Base-by-base conservation (phyloP, 2,888 invertebrate genomes). In the Drosophila planitibia region DNA sequence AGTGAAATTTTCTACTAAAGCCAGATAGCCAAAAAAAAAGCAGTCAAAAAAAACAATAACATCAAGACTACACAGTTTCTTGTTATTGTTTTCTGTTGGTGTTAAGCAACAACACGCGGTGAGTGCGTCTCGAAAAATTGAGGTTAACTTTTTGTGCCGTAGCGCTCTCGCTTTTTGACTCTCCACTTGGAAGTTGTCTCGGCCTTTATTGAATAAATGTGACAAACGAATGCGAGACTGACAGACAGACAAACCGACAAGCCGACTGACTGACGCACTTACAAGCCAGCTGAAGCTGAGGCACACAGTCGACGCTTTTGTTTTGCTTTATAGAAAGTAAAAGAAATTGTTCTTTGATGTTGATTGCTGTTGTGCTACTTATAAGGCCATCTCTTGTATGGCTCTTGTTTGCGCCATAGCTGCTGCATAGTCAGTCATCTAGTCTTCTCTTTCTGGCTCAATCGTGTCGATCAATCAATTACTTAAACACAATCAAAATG, bases 121-220 rank as follows among this genome's bases (percentile, higher is more conserved):
- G 86, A 84, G 88, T 85, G 85, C 88, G 88, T 87, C 81, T 82
- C 74, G 76, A 84, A 68, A 69, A 70, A 85, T 90, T 90, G 85
- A 85, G 85, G 85, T 90, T 86, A 86, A 90, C 88, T 81, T 78
- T 81, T 81, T 86, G 71, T 75, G 84, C 61, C 74, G 67, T 22
- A 44, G 73, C 79, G 85, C 85, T 85, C 85, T 86, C 85, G 85
- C 85, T 86, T 86, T 85, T 86, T 69, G 90, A 68, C 71, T 79
- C 80, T 71, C 68, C 63, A 76, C 68, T 74, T 76, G 84, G 82
- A 81, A 68, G 67, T 70, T 61, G 79, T 74, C 85, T 82, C 82
- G 80, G 85, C 87, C 89, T 85, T 85, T 85, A 90, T 90, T 90
- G 90, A 89, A 89, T 89, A 88, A 85, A 79, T 89, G 90, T 81